Evolutionary conservation across 2,888 invertebrate genomes (phyloP).

Genomic region (Crossocerus cetratus): DNA sequence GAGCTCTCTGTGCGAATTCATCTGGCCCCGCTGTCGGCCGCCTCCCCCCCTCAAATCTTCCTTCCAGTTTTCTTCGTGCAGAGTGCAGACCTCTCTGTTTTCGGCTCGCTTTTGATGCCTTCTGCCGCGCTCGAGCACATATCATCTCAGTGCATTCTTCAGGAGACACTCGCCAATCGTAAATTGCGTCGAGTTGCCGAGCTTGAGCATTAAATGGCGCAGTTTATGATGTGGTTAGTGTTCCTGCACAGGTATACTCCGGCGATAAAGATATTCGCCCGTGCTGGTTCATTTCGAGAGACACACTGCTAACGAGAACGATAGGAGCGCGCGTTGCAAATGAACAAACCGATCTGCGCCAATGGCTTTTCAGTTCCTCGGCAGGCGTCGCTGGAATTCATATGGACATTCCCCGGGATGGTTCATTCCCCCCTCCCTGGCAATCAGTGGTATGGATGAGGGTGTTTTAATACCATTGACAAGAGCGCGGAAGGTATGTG

Average conservation of each 20-base stretch:
- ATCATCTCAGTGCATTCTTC: background rate
- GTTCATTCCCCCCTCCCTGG: slow-evolving; percentile 31
- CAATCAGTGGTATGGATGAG: slow-evolving; percentile 26
- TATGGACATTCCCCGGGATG: slow-evolving; percentile 7
- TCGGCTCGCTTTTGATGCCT: background rate
- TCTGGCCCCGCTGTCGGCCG: slow-evolving; percentile 20
- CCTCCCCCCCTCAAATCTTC: slow-evolving; percentile 19
- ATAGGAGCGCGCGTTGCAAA: background rate
- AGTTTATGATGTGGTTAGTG: background rate
- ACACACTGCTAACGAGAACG: background rate
- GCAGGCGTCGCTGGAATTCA: slow-evolving; percentile 14
- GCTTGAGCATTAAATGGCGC: background rate
- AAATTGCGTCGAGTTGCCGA: no score
- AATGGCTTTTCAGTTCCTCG: background rate
- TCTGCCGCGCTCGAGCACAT: background rate
- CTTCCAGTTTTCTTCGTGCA: slow-evolving; percentile 17
- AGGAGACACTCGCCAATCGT: no score
- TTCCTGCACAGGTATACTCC: background rate
- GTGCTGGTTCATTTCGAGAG: background rate
- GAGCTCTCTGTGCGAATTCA: slow-evolving; percentile 31
- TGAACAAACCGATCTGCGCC: background rate
- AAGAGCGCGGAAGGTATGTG: slow-evolving; percentile 54
- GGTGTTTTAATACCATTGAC: slow-evolving; percentile 50
- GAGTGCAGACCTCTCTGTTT: background rate
- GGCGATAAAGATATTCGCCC: background rate